Evolutionary conservation across 2,797 vertebrate species (phyloP).

Genomic region (Micropoecilia bifurca): DNA sequence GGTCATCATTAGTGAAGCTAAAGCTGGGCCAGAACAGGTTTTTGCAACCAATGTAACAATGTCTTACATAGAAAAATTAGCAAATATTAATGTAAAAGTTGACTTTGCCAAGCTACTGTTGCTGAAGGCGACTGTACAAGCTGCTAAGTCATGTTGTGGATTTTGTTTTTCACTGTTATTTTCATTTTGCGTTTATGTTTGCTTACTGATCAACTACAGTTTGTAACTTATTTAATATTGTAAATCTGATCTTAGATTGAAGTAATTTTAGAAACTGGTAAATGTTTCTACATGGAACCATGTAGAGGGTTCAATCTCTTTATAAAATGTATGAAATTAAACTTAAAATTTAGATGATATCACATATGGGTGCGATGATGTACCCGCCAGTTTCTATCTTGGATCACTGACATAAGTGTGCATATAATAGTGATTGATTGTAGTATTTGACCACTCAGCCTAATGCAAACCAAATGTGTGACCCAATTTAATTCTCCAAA

Average conservation of each 20-base stretch:
- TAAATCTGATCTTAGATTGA: not conserved
- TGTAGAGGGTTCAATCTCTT: not conserved
- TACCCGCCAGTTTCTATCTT: not conserved
- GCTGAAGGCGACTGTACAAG: not conserved
- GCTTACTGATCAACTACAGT: not conserved
- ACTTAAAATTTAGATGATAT: not conserved
- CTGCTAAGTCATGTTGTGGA: not conserved
- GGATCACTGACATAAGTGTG: not conserved
- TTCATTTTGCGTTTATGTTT: not conserved
- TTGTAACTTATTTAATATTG: not conserved
- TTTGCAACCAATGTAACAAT: no score
- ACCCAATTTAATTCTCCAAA: not conserved
- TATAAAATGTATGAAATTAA: not conserved
- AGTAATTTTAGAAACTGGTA: not conserved
- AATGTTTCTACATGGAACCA: not conserved
- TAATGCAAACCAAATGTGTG: not conserved
- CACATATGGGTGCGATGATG: not conserved
- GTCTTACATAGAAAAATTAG: no score
- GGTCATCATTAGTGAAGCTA: no score
- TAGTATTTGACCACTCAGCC: not conserved
- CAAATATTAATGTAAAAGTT: no score
- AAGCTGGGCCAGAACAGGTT: no score
- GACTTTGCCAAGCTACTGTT: not conserved
- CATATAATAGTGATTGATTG: not conserved
- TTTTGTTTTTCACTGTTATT: not conserved